A percentile compares a stretch with the other conserved stretches of the same genome.
Evolutionary conservation across 2,797 vertebrate genomes (phyloP).

Genomic region (Squalus acanthias): DNA sequence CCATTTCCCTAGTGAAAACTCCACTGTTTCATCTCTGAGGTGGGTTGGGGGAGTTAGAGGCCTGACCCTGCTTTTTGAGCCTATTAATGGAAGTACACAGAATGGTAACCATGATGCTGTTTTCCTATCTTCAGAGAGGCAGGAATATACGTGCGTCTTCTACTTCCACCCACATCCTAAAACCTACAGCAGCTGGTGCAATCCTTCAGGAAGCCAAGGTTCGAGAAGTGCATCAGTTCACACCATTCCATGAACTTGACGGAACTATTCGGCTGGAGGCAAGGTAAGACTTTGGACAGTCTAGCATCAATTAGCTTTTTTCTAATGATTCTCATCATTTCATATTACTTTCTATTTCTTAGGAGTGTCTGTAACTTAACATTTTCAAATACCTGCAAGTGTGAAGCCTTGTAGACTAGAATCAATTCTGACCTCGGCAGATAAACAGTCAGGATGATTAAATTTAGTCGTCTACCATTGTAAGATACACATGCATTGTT

Average conservation of each 20-base stretch:
- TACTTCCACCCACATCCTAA: conserved; percentile 65
- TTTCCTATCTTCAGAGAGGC: conserved; percentile 57
- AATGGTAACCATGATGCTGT: not conserved
- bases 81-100: not conserved
- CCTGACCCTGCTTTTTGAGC: not conserved
- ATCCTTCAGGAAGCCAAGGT: conserved; percentile 62
- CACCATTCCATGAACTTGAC: conserved; percentile 65
- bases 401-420: not conserved
- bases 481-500: too few relatives aligned
- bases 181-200: conserved; percentile 54
- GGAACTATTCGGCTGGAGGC: conserved; percentile 54
- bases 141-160: conserved; percentile 58
- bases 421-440: not conserved
- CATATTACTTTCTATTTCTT: not conserved
- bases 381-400: not conserved
- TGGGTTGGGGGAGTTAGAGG: not conserved
- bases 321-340: not conserved
- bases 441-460: too few relatives aligned
- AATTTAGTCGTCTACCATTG: too few relatives aligned
- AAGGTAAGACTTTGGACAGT: conserved; percentile 39
- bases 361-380: not conserved
- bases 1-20: not conserved
- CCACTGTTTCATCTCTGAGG: not conserved
- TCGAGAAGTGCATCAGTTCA: conserved; percentile 64
- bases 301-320: too few relatives aligned